Percentiles rank a stretch among this genome's conserved stretches.
Evolutionary conservation across 2,888 invertebrate species (phyloP).

Genomic region (Nephrotoma guestfalica): DNA sequence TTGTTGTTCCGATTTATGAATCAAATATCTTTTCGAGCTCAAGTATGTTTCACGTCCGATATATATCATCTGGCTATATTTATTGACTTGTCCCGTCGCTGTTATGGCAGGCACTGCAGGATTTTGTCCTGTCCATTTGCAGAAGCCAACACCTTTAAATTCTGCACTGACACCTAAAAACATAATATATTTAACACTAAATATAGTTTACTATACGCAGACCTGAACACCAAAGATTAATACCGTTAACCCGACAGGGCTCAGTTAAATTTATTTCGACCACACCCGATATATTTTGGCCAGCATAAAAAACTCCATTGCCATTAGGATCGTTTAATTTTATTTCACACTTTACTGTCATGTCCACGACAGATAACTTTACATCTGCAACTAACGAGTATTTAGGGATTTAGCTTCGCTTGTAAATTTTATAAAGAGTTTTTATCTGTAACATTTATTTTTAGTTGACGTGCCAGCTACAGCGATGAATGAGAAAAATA

Average conservation of each 20-base stretch:
- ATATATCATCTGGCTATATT: background rate
- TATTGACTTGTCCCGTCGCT: background rate
- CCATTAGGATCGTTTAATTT: background rate
- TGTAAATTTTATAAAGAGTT: too few relatives aligned
- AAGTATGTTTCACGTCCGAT: background rate
- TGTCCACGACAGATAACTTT: background rate
- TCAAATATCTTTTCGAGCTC: background rate
- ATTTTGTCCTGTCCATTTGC: background rate
- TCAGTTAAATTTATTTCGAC: background rate
- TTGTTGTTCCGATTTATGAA: background rate
- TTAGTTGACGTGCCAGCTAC: too few relatives aligned
- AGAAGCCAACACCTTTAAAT: background rate
- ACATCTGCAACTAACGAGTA: too few relatives aligned
- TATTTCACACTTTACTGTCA: background rate
- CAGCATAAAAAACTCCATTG: background rate
- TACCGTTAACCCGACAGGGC: background rate
- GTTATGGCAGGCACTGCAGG: background rate
- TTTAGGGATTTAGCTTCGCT: too few relatives aligned
- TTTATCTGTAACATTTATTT: too few relatives aligned
- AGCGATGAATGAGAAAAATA: too few relatives aligned
- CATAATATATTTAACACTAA: background rate
- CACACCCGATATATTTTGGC: background rate
- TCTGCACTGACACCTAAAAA: background rate
- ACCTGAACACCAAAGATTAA: background rate
- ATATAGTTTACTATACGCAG: background rate